Base-by-base conservation (phyloP, 92 coral and sea anemone species). In the Porites cylindrica region DNA sequence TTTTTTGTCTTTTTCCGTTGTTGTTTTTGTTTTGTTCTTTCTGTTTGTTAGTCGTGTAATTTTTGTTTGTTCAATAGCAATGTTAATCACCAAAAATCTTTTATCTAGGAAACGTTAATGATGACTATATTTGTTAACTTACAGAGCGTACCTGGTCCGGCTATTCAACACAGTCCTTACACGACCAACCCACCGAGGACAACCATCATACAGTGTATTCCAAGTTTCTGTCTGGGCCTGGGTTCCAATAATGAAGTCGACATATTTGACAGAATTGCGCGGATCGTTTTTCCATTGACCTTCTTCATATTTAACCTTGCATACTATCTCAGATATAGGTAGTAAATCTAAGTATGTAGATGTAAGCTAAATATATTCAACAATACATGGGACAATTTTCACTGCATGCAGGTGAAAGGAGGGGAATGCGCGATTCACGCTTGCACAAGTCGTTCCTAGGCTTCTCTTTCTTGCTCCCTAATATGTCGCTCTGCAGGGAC, bases 81-180 rank as follows among this genome's bases (percentile, higher is more conserved):
- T 8, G 16, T 56, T 66, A 21, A 16, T 66, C 9, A 8, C 29
- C 19, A 8, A 18, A 8, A 14, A n/a, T 18, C 17, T 13, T 19
- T 18, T 14, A 26, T 26, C 29, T 0, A 56, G 51, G 20, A 21
- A 7, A 3, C 54, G 19, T 9, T 26, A 1, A 21, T 51, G 10
- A 24, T 51, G 10, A 24, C n/a, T 51, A 18, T 76, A 29, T 17
- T 38, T 85, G 13, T 59, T 23, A 60, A 38, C 47, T 86, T 86
- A 56, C 88, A 92, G 90, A 56, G 54, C 47, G 70, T 92, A 17
- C 95, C 95, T 29, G 95, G 95, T 1, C 95, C 95, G 13, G 95
- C 95, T 10, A 92, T 92, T 24, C 85, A 83, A 38, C 95, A 92
- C 89, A 92, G 93, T 24, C 95, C 95, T 10, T 92, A 92, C 85